A percentile compares a stretch with the other conserved stretches of the same genome.
These are phyloP conservation scores for Drosophila atroscutellata DNA, from an alignment of 2,888 invertebrate species.

Conservation along the genomic window DNA sequence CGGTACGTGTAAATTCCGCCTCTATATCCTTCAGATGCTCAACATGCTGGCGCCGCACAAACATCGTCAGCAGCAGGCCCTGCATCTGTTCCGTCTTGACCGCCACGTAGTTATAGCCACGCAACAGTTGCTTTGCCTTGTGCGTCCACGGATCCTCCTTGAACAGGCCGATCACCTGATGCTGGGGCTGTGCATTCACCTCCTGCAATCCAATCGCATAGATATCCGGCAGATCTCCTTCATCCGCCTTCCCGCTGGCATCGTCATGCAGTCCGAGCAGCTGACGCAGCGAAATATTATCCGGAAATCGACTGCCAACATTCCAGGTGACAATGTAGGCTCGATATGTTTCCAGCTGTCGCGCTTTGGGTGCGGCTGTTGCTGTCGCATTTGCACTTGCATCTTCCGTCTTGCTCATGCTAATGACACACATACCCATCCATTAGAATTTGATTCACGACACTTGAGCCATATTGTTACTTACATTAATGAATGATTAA, in stretches of 20 bases:
- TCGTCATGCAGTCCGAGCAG: constrained; percentile 88
- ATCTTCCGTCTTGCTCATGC: constrained; percentile 45
- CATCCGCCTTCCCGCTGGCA: constrained; percentile 86
- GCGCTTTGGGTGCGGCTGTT: constrained; percentile 51
- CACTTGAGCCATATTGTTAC: constrained; percentile 25
- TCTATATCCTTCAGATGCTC: constrained; percentile 93
- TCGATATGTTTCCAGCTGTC: constrained; percentile 85
- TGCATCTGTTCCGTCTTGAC: constrained; percentile 93
- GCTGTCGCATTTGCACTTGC: neutral
- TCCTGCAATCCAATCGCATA: constrained; percentile 95
- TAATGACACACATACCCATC: constrained; percentile 27
- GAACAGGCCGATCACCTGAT: constrained; percentile 91
- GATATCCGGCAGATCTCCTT: constrained; percentile 89
- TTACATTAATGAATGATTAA: constrained; percentile 33
- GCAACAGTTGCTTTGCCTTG: constrained; percentile 89
- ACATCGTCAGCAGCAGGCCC: constrained; percentile 92
- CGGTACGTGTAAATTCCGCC: constrained; percentile 94
- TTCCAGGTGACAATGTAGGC: constrained; percentile 95
- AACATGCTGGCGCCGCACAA: constrained; percentile 91
- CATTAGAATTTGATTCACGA: constrained; percentile 23
- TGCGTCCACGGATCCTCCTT: constrained; percentile 95
- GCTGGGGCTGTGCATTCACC: constrained; percentile 94
- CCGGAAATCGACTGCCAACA: constrained; percentile 92
- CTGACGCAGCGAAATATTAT: constrained; percentile 89
- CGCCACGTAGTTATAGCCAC: constrained; percentile 90